Evolutionary conservation across 2,113 vertebrate genomes (phyloP), one percentile per base, ranked within the genome.

Genomic region (Antechinus stuartii): DNA sequence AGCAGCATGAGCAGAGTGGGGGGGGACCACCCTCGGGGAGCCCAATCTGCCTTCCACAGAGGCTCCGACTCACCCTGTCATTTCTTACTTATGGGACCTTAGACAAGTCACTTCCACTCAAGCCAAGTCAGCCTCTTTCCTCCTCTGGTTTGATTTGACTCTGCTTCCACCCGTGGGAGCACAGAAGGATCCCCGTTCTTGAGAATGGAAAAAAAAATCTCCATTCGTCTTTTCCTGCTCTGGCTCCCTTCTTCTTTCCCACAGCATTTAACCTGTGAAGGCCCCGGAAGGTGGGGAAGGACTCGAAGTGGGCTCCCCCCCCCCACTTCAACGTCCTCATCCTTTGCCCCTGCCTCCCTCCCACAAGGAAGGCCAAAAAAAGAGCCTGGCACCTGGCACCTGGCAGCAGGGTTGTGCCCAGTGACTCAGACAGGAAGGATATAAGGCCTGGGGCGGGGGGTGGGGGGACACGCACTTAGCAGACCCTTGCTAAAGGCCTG

Each of bases 401-500:
- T 57, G 56, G 56, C 56, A 57, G 56, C 8, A 11, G 56, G 56
- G 26, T 12, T 61, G 26, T 61, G 57, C 30, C 27, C 57, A 61
- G 26, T 68, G 30, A 68, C 27, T 68, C 57, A 68, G 27, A 68
- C 10, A 61, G 27, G 27, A 68, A 68, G 57, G 11, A 35, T 12
- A 68, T 16, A 68, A 61, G 26, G 57, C 30, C 30, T 68, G 57
- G 57, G 10, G 12, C 30, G 11, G 57, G 30, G 27, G 22, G 11
- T 27, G 30, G 27, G 22, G 47, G 47, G 47, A 2, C 47, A 14
- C 92, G 42, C 89, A 91, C 94, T 47, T 16, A 2, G 42, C 89
- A 96, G 91, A 53, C 24, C 91, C 76, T 56, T 97, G 96, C 96
- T 94, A 84, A 93, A 23, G 55, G 35, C 46, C 52, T n/a, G 68